phyloP scores from a whole-genome alignment of 2,888 invertebrate genomes.

The Priocnemis perturbator region DNA sequence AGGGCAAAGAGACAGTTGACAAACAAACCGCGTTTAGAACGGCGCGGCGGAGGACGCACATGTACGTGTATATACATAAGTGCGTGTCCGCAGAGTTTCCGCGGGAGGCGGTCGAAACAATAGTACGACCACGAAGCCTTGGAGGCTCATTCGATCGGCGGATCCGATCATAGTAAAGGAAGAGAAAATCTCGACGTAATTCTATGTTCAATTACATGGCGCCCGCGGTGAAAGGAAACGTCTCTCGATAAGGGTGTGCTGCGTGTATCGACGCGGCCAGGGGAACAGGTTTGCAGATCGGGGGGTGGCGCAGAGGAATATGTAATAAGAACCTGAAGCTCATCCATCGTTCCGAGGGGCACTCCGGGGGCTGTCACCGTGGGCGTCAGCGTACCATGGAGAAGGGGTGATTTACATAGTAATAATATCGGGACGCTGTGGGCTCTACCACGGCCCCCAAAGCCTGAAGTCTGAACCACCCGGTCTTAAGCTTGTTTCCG shows the following conservation, averaged over 20 bases:
- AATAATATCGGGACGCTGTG: constrained; percentile 72
- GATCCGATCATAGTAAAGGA: too few species aligned
- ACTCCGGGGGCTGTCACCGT: constrained; percentile 73
- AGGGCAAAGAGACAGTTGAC: background rate
- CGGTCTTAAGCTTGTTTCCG: constrained; percentile 44
- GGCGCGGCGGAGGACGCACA: too few species aligned
- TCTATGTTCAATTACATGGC: constrained; percentile 30
- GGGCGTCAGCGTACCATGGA: constrained; percentile 66
- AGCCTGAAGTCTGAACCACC: constrained; percentile 32
- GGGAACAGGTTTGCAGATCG: constrained; percentile 58
- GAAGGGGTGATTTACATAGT: constrained; percentile 75
- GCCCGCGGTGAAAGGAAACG: constrained; percentile 28
- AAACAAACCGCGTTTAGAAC: too few species aligned
- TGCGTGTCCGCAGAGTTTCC: too few species aligned
- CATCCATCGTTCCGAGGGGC: constrained; percentile 70
- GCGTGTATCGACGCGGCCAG: constrained; percentile 60
- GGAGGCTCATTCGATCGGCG: too few species aligned
- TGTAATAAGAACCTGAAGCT: constrained; percentile 72
- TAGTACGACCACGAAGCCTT: too few species aligned
- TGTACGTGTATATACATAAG: too few species aligned
- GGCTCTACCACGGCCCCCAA: constrained; percentile 31
- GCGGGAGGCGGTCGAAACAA: too few species aligned
- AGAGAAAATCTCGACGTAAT: constrained; percentile 13
- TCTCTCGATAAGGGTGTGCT: constrained; percentile 51
- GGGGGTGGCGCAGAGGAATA: constrained; percentile 67